These are phyloP conservation scores for Tricholaema leucomelas DNA, from an alignment of 2,113 vertebrate species.

Conservation along the genomic window DNA sequence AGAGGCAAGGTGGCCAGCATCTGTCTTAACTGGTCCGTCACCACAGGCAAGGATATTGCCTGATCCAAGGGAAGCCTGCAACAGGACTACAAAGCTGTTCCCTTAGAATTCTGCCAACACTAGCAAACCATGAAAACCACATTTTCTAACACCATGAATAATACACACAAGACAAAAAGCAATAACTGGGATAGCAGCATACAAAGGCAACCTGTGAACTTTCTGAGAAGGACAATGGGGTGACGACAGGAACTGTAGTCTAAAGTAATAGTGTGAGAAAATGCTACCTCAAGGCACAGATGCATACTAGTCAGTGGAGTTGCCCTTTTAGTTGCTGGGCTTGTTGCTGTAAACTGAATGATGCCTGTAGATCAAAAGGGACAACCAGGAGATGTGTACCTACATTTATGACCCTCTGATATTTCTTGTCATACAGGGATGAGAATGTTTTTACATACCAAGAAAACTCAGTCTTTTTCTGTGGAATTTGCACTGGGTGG, in stretches of 20 bases:
- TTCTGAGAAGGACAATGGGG: neutral
- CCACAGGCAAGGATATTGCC: neutral
- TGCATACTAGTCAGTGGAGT: neutral
- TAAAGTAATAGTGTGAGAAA: neutral
- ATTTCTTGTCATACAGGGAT: neutral
- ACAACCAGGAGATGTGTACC: neutral
- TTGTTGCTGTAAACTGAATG: neutral
- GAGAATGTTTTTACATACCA: neutral
- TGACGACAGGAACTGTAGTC: neutral
- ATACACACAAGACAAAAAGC: neutral
- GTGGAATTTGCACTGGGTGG: neutral
- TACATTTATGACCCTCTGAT: neutral
- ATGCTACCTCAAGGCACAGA: neutral
- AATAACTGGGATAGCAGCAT: neutral
- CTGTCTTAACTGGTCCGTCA: neutral
- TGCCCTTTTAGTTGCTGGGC: neutral
- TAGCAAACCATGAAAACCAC: neutral
- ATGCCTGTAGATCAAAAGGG: neutral
- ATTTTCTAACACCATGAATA: neutral
- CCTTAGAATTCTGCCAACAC: neutral
- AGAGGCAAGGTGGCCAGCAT: neutral
- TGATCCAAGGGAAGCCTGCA: neutral
- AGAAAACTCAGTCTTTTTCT: neutral
- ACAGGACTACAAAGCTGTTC: neutral
- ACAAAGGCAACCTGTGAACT: neutral